A percentile compares a stretch with the other conserved stretches of the same genome.
These are phyloP conservation scores for Trematocara marginatum DNA, from an alignment of 2,113 vertebrate genomes.

Conservation along the genomic window DNA sequence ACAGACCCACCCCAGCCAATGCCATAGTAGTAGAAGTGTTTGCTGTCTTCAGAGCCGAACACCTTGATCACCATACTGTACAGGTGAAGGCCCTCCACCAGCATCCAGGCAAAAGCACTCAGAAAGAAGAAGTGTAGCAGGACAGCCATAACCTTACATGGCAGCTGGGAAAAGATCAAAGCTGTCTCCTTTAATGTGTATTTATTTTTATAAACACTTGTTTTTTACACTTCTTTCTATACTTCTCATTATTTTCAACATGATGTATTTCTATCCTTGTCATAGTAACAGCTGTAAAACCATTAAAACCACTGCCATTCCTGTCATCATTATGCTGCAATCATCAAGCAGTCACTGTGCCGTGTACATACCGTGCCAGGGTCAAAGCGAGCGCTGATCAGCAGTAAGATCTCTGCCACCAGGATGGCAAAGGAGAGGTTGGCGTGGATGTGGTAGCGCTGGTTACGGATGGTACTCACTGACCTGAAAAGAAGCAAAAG, in stretches of 20 bases:
- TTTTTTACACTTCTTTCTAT: background rate
- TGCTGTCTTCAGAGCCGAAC: slow-evolving; percentile 93
- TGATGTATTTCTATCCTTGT: background rate
- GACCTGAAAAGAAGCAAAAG: slow-evolving; percentile 68
- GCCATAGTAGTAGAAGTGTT: slow-evolving; percentile 87
- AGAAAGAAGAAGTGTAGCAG: slow-evolving; percentile 97
- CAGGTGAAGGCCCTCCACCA: slow-evolving; percentile 93
- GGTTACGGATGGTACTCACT: slow-evolving; percentile 90
- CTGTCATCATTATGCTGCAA: background rate
- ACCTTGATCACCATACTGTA: slow-evolving; percentile 97
- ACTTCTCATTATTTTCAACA: background rate
- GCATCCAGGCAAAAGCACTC: slow-evolving; percentile 95
- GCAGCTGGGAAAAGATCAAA: slow-evolving; percentile 66
- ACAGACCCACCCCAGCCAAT: slow-evolving; percentile 86
- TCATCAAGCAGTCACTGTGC: background rate
- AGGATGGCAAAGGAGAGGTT: slow-evolving; percentile 90
- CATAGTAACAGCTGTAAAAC: background rate
- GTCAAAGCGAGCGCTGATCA: slow-evolving; percentile 84
- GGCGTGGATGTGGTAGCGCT: slow-evolving; percentile 95
- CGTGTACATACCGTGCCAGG: slow-evolving; percentile 76
- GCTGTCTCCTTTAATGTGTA: background rate
- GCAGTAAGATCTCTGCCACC: slow-evolving; percentile 88
- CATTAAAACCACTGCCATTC: background rate
- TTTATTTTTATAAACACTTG: background rate
- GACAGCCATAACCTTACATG: slow-evolving; percentile 85